Evolutionary conservation across 2,888 invertebrate genomes (phyloP).

Genomic region (Calameuta pallipes): DNA sequence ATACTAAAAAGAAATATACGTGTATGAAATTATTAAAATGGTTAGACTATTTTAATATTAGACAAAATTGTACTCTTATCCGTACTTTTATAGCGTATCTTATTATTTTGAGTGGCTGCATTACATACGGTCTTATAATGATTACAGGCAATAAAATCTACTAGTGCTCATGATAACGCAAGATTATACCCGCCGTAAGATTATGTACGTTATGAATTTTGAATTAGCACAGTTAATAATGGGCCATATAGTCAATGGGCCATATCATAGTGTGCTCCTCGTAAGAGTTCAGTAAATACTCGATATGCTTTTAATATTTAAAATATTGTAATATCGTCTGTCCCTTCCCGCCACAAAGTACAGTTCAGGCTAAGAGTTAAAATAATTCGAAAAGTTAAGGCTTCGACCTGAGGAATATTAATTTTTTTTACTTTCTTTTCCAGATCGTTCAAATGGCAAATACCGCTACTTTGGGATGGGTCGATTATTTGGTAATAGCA

Average conservation of each 20-base stretch:
- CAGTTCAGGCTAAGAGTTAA: neutral
- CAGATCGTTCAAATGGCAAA: conserved; percentile 20
- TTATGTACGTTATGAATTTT: neutral
- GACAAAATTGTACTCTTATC: neutral
- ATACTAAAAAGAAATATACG: neutral
- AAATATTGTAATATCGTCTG: neutral
- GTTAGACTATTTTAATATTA: neutral
- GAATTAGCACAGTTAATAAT: neutral
- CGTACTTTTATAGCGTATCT: neutral
- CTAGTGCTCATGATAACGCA: neutral
- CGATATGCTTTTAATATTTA: neutral
- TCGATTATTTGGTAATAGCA: conserved; percentile 83
- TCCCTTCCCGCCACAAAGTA: neutral
- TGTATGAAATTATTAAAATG: neutral
- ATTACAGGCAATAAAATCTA: neutral
- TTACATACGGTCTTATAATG: neutral
- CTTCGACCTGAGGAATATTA: neutral
- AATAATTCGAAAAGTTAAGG: neutral
- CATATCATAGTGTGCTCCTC: neutral
- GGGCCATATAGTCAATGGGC: neutral
- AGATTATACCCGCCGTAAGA: neutral
- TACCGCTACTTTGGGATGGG: conserved; percentile 69
- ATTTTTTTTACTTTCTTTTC: neutral
- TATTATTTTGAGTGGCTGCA: neutral
- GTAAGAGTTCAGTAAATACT: neutral